A percentile compares a stretch with the other conserved stretches of the same genome.
Conservation (phyloP, 2,113 vertebrate species). For the Lophochroa leadbeateri region DNA sequence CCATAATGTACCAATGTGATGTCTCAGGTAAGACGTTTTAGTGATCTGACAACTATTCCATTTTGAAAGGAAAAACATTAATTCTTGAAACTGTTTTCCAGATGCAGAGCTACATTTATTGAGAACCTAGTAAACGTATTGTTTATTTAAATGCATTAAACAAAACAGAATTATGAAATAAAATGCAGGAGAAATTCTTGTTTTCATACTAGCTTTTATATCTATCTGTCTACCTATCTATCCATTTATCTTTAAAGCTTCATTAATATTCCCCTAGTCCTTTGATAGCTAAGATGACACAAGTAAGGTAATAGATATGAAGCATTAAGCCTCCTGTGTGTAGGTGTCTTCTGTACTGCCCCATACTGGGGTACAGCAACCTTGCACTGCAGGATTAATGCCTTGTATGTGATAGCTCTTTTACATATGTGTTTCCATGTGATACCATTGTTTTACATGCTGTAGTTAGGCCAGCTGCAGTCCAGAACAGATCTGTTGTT, state of each 20-base stretch:
- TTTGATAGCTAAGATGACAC: neutral
- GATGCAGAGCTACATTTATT: neutral
- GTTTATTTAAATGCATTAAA: neutral
- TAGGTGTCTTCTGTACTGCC: neutral
- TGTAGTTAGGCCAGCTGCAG: neutral
- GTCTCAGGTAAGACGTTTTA: neutral
- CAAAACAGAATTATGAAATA: neutral
- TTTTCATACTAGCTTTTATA: neutral
- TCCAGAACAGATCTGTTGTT: neutral
- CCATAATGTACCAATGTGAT: neutral
- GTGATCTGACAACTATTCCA: neutral
- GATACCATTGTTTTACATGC: neutral
- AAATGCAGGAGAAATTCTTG: neutral
- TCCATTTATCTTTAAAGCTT: neutral
- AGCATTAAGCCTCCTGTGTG: neutral
- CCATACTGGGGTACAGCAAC: neutral
- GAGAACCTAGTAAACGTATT: neutral
- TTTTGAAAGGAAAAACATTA: neutral
- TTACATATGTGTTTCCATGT: neutral
- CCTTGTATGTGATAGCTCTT: neutral
- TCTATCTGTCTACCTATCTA: neutral
- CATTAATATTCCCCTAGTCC: neutral
- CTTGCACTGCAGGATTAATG: neutral
- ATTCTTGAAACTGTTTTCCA: neutral
- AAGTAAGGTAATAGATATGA: neutral